phyloP scores from a whole-genome alignment of 2,113 vertebrate species.

The Hassar affinis region DNA sequence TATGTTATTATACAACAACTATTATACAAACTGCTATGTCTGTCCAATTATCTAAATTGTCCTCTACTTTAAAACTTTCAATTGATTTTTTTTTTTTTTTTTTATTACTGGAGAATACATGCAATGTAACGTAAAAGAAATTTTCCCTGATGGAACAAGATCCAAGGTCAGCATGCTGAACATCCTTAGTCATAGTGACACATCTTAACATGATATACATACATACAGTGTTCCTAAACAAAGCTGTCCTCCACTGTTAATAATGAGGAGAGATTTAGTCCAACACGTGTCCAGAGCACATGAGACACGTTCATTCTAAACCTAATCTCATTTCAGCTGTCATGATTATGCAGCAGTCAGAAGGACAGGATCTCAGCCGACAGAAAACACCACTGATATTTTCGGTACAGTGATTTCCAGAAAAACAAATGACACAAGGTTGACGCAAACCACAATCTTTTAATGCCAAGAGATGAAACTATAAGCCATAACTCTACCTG shows the following conservation, averaged over 20 bases:
- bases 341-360: conserved; percentile 20
- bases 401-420: neutral
- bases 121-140: neutral
- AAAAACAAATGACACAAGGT: neutral
- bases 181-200: neutral
- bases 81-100: neutral
- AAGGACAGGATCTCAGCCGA: neutral
- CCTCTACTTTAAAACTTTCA: neutral
- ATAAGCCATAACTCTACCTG: neutral
- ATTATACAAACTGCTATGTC: too few relatives aligned
- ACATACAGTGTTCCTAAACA: neutral
- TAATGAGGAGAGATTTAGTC: neutral
- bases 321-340: conserved; percentile 40
- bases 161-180: neutral
- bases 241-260: neutral
- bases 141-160: neutral
- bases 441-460: neutral
- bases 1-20: neutral
- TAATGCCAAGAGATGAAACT: neutral
- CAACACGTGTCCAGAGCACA: neutral
- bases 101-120: neutral
- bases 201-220: neutral
- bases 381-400: neutral
- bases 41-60: neutral
- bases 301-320: conserved; percentile 10